Base-by-base conservation (phyloP, 2,113 vertebrate genomes). In the Delphinapterus leucas region DNA sequence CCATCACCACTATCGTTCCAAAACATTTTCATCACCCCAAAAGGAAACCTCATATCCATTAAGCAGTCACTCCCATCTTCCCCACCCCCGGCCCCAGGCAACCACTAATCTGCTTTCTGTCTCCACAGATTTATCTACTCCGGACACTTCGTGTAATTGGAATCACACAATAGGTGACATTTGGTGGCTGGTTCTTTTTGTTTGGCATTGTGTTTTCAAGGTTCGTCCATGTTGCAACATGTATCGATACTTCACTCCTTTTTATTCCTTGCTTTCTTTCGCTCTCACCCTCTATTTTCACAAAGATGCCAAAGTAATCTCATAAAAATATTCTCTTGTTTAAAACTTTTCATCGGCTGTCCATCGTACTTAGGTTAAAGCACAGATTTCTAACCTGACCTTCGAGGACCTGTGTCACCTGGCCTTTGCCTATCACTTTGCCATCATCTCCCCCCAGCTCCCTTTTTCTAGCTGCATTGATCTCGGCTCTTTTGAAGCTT, bases 291-390 rank as follows among this genome's bases (percentile, higher is more conserved):
- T 38, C 23, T 38, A 58, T 53, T 85, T 88, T 81, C 63, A 73
- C 73, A 89, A 90, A 80, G 79, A 68, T 85, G 41, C 60, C 86
- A 73, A 81, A 67, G 15, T 21, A 21, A 70, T 86, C 25, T 85
- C 79, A 49, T 67, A 25, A 86, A 97, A 87, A 55, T 25, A 21
- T 63, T 73, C 33, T 76, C 70, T 76, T 77, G 25, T 68, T 95
- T 60, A 38, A 76, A 96, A 83, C 71, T 21, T 86, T 85, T 31
- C n/a, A n/a, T 18, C 8, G 5, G 17, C 44, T 87, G 17, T 73
- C 33, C 28, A 9, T 21, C 53, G 8, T 31, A 17, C 63, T 90
- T 31, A 65, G 18, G 28, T 94, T 31, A 61, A 38, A 90, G 26
- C 44, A 14, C 26, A 55, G 47, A 58, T 82, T 25, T 93, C 53